These are phyloP conservation scores for Rhabditophanes sp. DNA, from an alignment of 2,888 invertebrate genomes.

Conservation along the genomic window DNA sequence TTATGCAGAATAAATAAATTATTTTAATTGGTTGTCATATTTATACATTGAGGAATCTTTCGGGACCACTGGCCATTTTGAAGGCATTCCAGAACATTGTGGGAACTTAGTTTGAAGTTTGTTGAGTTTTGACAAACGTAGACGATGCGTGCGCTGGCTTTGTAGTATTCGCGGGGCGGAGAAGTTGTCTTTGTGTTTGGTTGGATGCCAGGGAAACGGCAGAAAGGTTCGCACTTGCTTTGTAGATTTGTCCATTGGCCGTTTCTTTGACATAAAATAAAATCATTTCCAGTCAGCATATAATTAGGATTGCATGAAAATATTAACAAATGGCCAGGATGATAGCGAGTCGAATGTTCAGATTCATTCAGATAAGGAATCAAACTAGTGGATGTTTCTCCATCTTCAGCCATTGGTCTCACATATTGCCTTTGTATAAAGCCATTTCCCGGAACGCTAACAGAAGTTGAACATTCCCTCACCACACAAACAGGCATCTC, in stretches of 20 bases:
- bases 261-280: constrained; percentile 70
- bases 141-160: constrained; percentile 32
- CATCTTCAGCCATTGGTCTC: too few species aligned
- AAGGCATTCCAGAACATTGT: constrained; percentile 32
- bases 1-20: too few species aligned
- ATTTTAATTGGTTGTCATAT: too few species aligned
- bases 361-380: too few species aligned
- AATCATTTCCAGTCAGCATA: constrained; percentile 76
- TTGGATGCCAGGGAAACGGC: constrained; percentile 28
- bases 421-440: too few species aligned
- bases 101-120: constrained; percentile 25
- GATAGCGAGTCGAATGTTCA: too few species aligned
- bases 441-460: constrained; percentile 12
- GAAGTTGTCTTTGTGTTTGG: constrained; percentile 29
- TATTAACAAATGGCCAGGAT: constrained; percentile 61
- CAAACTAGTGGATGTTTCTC: too few species aligned
- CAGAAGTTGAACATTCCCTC: constrained; percentile 8
- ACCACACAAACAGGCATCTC: constrained; percentile 27
- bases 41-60: constrained; percentile 10
- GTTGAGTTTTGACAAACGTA: constrained; percentile 28
- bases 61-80: constrained; percentile 19
- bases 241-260: constrained; percentile 55
- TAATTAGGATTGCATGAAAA: constrained; percentile 72
- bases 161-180: constrained; percentile 25
- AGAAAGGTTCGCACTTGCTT: constrained; percentile 23